These are phyloP conservation scores for Pollenia griseotomentosa DNA, from an alignment of 2,888 invertebrate genomes.

Conservation along the genomic window DNA sequence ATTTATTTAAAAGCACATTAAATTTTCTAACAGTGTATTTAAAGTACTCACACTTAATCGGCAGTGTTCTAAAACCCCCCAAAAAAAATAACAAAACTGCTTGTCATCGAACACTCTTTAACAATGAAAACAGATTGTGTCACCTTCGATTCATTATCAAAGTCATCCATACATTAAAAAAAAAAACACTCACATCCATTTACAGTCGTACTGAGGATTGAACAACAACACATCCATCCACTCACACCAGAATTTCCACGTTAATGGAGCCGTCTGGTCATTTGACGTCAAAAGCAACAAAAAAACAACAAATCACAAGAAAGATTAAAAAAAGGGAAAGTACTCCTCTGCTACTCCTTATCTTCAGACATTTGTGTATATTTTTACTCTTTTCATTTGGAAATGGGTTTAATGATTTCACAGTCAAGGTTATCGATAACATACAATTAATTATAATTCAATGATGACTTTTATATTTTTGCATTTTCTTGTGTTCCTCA, in stretches of 20 bases:
- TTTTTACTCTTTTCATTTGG: conserved; percentile 45
- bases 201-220: neutral
- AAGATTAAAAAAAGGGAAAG: conserved; percentile 62
- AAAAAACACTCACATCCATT: conserved; percentile 7
- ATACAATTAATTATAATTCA: conserved; percentile 73
- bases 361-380: conserved; percentile 6
- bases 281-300: conserved; percentile 29
- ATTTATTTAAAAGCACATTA: too few relatives aligned
- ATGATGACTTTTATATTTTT: conserved; percentile 66
- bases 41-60: neutral
- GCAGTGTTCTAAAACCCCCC: neutral
- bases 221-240: conserved; percentile 23
- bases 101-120: conserved; percentile 61
- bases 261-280: conserved; percentile 65
- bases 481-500: neutral
- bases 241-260: neutral
- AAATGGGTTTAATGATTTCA: conserved; percentile 56
- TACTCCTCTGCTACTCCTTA: neutral
- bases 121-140: conserved; percentile 66
- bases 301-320: conserved; percentile 34
- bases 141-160: conserved; percentile 70
- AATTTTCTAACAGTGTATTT: conserved; percentile 29
- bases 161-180: conserved; percentile 42
- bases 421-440: conserved; percentile 73
- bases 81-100: conserved; percentile 22